Evolutionary conservation across 2,113 vertebrate genomes (phyloP), one percentile per base, ranked within the genome.

Genomic region (Ceyx cyanopectus): DNA sequence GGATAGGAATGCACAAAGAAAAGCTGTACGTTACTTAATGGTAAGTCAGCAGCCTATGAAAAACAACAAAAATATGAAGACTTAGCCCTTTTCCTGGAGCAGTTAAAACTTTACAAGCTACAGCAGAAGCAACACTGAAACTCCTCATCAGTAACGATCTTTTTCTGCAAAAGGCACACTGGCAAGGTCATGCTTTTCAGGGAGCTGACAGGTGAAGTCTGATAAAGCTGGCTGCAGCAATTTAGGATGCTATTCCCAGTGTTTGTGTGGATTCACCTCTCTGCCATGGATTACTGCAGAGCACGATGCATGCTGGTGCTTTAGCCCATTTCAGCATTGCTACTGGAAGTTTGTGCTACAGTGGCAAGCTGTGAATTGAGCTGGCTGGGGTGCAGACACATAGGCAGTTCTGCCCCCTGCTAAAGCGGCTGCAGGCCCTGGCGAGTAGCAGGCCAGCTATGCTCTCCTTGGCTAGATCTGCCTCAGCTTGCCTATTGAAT

Each of bases 271-370:
- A 57, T 65, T 68, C 19, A 30, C 21, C 14, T 50, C 34, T 86
- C 51, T 18, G 9, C 63, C 30, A 26, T 0, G 18, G 57, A 18
- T 57, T 54, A 46, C 24, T 0, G 5, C 26, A 19, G 57, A 51
- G 29, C 0, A 1, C 7, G 37, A 18, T 0, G 13, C 7, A 6
- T 2, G 40, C 34, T 57, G 3, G 0, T 1, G 1, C 50, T n/a
- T 43, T 62, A 82, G 65, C 69, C 61, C 65, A 23, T 3, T 62
- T 27, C 81, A 79, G n/a, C n/a, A 2, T 20, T 29, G 24, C 5
- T 32, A 7, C 54, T 6, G 50, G 43, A 60, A 53, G 69, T 43
- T 12, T 5, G 24, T 6, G 37, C 37, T n/a, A 2, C 26, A 9
- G 22, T 3, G 13, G 11, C 8, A 37, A 74, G 43, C 43, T 27